Evolutionary conservation across 1,140 invertebrate species (phyloP).

Genomic region (Drosophila sechellia): DNA sequence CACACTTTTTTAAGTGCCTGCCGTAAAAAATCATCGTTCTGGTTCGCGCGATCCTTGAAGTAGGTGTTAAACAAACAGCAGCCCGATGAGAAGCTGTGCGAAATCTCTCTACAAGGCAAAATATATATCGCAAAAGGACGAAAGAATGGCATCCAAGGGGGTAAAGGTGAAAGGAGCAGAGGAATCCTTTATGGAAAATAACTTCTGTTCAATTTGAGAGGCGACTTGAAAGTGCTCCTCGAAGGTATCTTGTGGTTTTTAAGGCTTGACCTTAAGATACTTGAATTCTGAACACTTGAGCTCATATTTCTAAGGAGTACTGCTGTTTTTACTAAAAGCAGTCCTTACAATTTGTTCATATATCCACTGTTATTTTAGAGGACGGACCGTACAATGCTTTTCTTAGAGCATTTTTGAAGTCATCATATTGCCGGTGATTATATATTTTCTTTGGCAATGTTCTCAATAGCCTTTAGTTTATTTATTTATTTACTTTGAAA

Average conservation of each 20-base stretch:
- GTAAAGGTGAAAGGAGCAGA: slow-evolving; percentile 8
- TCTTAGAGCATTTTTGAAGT: not conserved
- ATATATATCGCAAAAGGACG: not conserved
- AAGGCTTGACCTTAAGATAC: slow-evolving; percentile 15
- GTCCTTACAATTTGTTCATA: not conserved
- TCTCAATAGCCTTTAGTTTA: not conserved
- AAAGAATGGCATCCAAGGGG: slow-evolving; percentile 26
- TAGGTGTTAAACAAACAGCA: slow-evolving; percentile 63
- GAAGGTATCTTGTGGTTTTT: slow-evolving; percentile 34
- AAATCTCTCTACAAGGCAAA: slow-evolving; percentile 22
- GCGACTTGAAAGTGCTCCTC: slow-evolving; percentile 22
- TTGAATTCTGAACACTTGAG: slow-evolving; percentile 1
- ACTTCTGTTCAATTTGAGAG: slow-evolving; percentile 46
- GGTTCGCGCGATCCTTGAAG: slow-evolving; percentile 31
- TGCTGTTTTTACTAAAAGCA: slow-evolving; percentile 1
- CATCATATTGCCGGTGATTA: not conserved
- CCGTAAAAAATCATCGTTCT: slow-evolving; percentile 49
- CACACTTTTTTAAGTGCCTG: slow-evolving; percentile 33
- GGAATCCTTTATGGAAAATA: slow-evolving; percentile 28
- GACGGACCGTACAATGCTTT: not conserved
- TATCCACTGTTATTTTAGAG: not conserved
- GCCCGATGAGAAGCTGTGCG: slow-evolving; percentile 45
- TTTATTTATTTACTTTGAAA: not conserved
- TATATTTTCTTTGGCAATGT: not conserved
- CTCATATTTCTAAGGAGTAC: slow-evolving; percentile 17